Percentiles rank a stretch among this genome's conserved stretches.
These are phyloP conservation scores for Nebria salina DNA, from an alignment of 2,888 invertebrate species.

Conservation along the genomic window DNA sequence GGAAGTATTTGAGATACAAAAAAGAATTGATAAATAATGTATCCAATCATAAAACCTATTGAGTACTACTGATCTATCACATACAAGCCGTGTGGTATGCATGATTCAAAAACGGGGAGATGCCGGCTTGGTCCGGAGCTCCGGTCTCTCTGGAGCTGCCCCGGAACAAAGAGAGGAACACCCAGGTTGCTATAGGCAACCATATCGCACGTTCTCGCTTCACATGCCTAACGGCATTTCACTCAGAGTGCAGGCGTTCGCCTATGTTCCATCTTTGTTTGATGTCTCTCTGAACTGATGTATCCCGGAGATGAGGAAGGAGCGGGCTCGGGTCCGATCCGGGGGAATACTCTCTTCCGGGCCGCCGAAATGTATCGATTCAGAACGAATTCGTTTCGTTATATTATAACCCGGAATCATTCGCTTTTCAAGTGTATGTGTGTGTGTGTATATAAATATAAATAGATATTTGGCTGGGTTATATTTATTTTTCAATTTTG, in stretches of 20 bases:
- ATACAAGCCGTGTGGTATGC: not conserved
- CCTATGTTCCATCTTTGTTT: not conserved
- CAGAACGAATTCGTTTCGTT: conserved; percentile 32
- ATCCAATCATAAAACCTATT: not conserved
- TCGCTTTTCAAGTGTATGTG: not conserved
- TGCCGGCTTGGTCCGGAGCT: not conserved
- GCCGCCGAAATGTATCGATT: conserved; percentile 45
- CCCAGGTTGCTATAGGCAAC: not conserved
- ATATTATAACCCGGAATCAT: conserved; percentile 1
- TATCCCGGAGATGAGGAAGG: conserved; percentile 4
- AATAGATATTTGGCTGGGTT: not conserved
- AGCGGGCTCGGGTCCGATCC: conserved; percentile 30
- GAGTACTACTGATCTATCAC: not conserved
- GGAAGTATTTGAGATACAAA: too few relatives aligned
- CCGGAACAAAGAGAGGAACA: not conserved
- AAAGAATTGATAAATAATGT: not conserved
- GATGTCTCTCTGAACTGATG: not conserved
- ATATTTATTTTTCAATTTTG: not conserved
- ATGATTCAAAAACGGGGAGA: conserved; percentile 1
- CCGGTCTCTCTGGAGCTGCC: not conserved
- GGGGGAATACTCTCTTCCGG: conserved; percentile 35
- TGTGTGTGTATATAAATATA: not conserved
- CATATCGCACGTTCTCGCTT: not conserved
- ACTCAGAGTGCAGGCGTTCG: not conserved
- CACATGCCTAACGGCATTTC: not conserved